Evolutionary conservation across 2,797 vertebrate genomes (phyloP), one percentile per base, ranked within the genome.

Genomic region (Tinamus major): DNA sequence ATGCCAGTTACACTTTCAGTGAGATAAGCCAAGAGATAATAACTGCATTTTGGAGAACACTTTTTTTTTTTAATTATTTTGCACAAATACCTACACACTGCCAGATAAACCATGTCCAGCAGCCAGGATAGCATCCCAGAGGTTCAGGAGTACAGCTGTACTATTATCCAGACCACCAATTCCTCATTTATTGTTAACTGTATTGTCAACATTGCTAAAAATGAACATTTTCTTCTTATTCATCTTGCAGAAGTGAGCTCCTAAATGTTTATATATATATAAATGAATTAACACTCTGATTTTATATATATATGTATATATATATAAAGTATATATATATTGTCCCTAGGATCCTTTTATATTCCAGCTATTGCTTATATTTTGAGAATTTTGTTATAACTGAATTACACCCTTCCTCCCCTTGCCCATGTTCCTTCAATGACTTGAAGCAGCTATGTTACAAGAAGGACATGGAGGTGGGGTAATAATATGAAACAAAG

Each of bases 151-250:
- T 74, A 77, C 56, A 77, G 44, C 71, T 95, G 81, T 67, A 41
- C 26, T 93, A 29, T 85, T 90, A 78, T 70, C 55, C 0, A 0
- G 51, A 64, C 42, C 10, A 48, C 76, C 21, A 91, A 2, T 68
- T 24, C 26, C 58, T 75, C 58, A 72, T 61, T 53, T 59, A 39
- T 21, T 77, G 17, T 42, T 75, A 85, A 74, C 19, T 76, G 39
- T n/a, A 62, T 92, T 89, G 69, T 85, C 49, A 92, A 78, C 5
- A 7, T 55, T 75, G 37, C 23, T 75, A 65, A 71, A 94, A 49
- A 90, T 4, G 35, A 64, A 39, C 6, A 63, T 71, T 85, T 85
- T 80, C 37, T 41, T 93, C 62, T 79, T 15, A 63, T 89, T 94
- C 79, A 33, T 85, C 53, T 77, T 71, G 44, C 17, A 80, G 53